Evolutionary conservation across 2,888 invertebrate species (phyloP), one percentile per base, ranked within the genome.

Genomic region (Elmis aenea): DNA sequence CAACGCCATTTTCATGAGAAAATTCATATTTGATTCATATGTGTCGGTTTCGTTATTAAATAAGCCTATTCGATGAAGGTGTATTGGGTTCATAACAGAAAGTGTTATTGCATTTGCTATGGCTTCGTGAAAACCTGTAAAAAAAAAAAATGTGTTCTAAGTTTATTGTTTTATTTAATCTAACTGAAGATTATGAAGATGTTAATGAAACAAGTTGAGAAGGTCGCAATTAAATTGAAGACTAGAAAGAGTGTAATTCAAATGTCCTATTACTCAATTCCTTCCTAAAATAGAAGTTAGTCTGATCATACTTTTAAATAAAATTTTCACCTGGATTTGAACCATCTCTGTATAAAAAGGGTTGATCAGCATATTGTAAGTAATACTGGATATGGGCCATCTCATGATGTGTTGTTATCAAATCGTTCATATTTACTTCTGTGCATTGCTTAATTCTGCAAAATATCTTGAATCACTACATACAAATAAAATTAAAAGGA

Each of bases 321-420:
- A 18, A 29, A 22, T 13, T 22, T 5, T 51, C 57, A 85, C 88
- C 88, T 50, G 89, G 87, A 59, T 89, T 83, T 0, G 88, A 87
- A 20, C 89, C 90, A 47, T 81, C 82, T 37, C 87, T 72, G 66
- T 85, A 91, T 5, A 85, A 61, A 46, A 79, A 76, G 0, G 85
- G 84, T 51, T 83, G 83, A 26, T 84, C 78, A 0, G 81, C 72
- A 58, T 89, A 89, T 46, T 86, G 83, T 23, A 87, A 68, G 57
- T 84, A 88, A 60, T 89, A 90, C 55, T 89, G 82, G 0, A 88
- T 72, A 58, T 88, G 86, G 0, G 86, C 81, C 82, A 89, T 84
- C 69, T 89, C 88, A 52, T 87, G 87, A 58, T 89, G 88, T 0
- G 83, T 79, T 0, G 83, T 82, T 12, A 87, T 69, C 21, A 89